Base-by-base conservation (phyloP, 2,113 vertebrate genomes). In the Ictalurus furcatus region DNA sequence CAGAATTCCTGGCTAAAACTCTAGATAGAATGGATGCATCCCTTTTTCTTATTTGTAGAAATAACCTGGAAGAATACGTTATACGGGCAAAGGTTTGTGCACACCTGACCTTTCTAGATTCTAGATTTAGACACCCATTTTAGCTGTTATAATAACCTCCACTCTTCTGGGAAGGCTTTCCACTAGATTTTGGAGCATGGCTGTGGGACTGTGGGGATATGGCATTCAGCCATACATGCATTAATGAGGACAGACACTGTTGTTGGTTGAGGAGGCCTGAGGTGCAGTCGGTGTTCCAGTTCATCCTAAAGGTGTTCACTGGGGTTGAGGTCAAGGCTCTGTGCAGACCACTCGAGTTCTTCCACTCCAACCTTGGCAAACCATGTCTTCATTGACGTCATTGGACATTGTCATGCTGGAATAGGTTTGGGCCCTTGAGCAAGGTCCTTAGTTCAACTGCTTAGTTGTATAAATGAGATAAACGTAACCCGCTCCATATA, bases 1-100 rank as follows among this genome's bases (percentile, higher is more conserved):
- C 58, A 84, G 59, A 44, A 61, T 84, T 84, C 81, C 59, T 37
- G 28, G 37, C 58, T 63, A 44, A 84, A 84, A 28, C 58, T 25
- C 81, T 9, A 40, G 30, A 21, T 59, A 59, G 54, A 61, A 7
- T 83, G 34, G 81, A 19, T 40, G 30, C 81, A 83, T 63, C 56
- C 30, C 56, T 61, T 63, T 81, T 16, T n/a, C 40, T 52, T 28
- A 52, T 28, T 52, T 52, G 44, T 28, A 79, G 37, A 79, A 79
- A 16, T 52, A 52, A 79, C 76, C 25, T 63, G 58, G 34, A 63
- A 37, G 44, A 58, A 40, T 16, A 25, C 34, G 44, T 5, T 40
- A 40, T 23, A 82, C 14, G 34, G 34, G 19, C 56, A 61, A 83
- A 63, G 6, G 34, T 63, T 84, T 25, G 8, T 6, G 6, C 48